Percentiles rank a stretch among this genome's conserved stretches.
Evolutionary conservation across 2,113 vertebrate genomes (phyloP).

Genomic region (Alces alces): DNA sequence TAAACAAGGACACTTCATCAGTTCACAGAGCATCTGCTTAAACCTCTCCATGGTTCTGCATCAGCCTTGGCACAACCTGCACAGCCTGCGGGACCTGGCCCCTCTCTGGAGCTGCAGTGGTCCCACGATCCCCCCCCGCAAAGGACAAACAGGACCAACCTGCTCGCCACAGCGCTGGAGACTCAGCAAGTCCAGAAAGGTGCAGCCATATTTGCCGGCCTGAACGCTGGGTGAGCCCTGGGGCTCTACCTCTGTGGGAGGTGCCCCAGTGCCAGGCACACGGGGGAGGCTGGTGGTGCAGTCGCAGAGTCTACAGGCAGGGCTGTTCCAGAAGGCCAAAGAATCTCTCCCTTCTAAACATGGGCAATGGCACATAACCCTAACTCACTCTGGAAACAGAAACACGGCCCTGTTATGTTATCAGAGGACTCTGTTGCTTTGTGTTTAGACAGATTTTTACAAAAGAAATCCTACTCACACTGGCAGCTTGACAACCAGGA

Average conservation of each 20-base stretch:
- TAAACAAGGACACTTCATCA: not conserved
- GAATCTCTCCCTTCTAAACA: not conserved
- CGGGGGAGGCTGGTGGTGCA: accelerated
- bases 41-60: not conserved
- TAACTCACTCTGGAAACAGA: not conserved
- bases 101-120: not conserved
- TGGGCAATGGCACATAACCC: not conserved
- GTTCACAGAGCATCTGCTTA: not conserved
- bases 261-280: not conserved
- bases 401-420: not conserved
- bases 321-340: not conserved
- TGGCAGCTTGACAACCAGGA: constrained; percentile 52
- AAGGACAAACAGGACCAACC: accelerated
- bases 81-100: accelerated
- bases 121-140: accelerated
- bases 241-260: not conserved
- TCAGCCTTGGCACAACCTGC: not conserved
- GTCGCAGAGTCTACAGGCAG: not conserved
- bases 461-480: constrained; percentile 57
- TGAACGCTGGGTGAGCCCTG: not conserved
- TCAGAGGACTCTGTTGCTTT: constrained; percentile 22
- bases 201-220: not conserved
- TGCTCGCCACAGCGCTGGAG: accelerated
- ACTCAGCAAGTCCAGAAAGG: not conserved
- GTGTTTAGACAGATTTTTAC: constrained; percentile 35